Evolutionary conservation across 2,888 invertebrate species (phyloP), one percentile per base, ranked within the genome.

Genomic region (Tenthredo scrophulariae): DNA sequence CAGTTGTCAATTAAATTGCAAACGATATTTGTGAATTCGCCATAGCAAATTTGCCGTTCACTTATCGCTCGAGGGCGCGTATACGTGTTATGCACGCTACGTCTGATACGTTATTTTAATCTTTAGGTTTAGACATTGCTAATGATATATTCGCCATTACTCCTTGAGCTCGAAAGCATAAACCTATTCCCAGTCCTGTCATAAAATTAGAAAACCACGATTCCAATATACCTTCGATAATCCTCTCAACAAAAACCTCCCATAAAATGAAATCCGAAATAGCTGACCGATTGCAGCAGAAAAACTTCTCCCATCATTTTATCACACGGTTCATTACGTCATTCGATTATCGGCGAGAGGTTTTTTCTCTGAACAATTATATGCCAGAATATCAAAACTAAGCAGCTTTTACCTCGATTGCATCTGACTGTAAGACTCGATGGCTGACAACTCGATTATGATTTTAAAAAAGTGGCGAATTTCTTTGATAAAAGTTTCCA

Each of bases 11-110:
- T 40, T 72, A 74, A 43, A 74, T 74, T 74, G 26, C 22, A 43
- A 74, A n/a, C 22, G 43, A 7, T 74, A 43, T 74, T 74, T 74
- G n/a, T 43, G 43, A 43, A 74, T 74, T 74, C 72, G n/a, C 72
- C 26, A 26, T 74, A 43, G 43, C 43, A 4, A 43, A 43, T 74
- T 5, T 74, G 72, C 72, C 72, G 72, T 74, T 74, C 72, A 74
- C 72, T 74, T 74, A 22, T 74, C 37, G 72, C 72, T 43, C 72
- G 40, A 33, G 33, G 67, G 67, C 67, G 40, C 43, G 0, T 74
- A 43, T 43, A 37, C 43, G 72, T 29, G 43, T 74, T 67, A 26
- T 10, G 33, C 6, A 67, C 33, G 33, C 9, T 26, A 18, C 33
- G 33, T 67, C 10, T 33, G 15, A 62, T 62, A 62, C 13, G 26